Evolutionary conservation across 2,888 invertebrate species (phyloP).

Genomic region (Drosophila melanosoma): DNA sequence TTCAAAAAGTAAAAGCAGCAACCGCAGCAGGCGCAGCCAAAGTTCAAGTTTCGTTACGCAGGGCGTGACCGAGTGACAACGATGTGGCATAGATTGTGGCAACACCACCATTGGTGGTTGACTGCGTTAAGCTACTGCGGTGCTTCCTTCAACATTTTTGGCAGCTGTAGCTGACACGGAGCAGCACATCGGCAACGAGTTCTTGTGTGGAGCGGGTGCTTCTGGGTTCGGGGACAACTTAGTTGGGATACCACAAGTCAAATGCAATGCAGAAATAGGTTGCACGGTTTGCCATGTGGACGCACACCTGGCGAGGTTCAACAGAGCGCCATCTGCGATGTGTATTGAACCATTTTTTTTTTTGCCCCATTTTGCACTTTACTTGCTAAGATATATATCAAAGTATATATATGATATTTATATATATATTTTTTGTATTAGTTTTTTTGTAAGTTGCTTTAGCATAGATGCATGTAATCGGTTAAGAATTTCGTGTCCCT

Average conservation of each 20-base stretch:
- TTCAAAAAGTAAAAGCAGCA: conserved; percentile 67
- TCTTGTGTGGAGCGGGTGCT: not conserved
- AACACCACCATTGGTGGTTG: conserved; percentile 9
- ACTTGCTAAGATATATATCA: not conserved
- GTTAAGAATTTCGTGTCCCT: conserved; percentile 21
- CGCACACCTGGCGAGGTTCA: conserved; percentile 23
- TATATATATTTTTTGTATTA: conserved; percentile 3
- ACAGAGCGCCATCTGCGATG: not conserved
- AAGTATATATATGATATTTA: not conserved
- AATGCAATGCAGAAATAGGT: conserved; percentile 14
- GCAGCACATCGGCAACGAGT: conserved; percentile 25
- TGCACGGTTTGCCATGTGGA: not conserved
- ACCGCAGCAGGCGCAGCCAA: conserved; percentile 28
- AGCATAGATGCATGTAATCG: conserved; percentile 1
- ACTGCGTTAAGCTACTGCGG: conserved; percentile 37
- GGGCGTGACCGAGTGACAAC: conserved; percentile 67
- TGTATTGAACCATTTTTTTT: conserved; percentile 42
- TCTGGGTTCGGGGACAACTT: not conserved
- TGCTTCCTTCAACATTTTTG: conserved; percentile 44
- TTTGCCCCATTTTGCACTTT: conserved; percentile 1
- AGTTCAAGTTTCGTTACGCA: conserved; percentile 48
- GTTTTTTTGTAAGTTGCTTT: conserved; percentile 9
- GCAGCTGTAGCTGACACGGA: conserved; percentile 57
- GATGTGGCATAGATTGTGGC: conserved; percentile 64
- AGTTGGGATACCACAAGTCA: conserved; percentile 35